Base-by-base conservation (phyloP, 2,888 invertebrate species). In the Folsomia manolachei region DNA sequence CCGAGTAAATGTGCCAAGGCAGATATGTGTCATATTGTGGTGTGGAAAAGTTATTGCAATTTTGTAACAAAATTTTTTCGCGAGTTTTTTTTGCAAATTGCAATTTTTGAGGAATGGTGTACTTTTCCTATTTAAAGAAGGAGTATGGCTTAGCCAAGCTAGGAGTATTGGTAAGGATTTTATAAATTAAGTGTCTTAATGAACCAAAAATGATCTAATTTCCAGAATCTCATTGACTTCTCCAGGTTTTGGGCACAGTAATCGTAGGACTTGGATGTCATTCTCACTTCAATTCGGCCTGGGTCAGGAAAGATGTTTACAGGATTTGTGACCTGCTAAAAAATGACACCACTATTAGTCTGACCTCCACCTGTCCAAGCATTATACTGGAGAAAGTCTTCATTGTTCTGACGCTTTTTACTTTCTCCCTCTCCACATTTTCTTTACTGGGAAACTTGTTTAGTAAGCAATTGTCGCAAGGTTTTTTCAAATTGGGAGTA, bases 261-360 rank as follows among this genome's bases (percentile, higher is more conserved):
- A 27, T 27, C 2, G 27, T 64, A 1, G 64, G 26, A 2, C 1
- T 64, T 2, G 64, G 64, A 27, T 27, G 64, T 27, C 27, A 64
- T n/a, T n/a, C 27, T 4, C 27, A 64, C 26, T 64, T 64, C 27
- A 2, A 26, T 4, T 27, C 27, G 1, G n/a, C 64, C n/a, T 64
- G 64, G 64, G 27, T 64, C 4, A 64, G n/a, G n/a, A 64, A 64
- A n/a, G 27, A 27, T 18, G 27, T 64, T 18, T 9, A 64, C 64
- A 18, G 27, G 64, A 27, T 27, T n/a, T 64, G 64, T 27, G 64
- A 64, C n/a, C 25, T 26, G 26, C 18, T 64, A n/a, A 26, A 27
- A 27, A 64, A 64, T 27, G 18, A 24, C 14, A 60, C 60, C 60
- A 23, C 62, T 24, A 25, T 62, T 24, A 62, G 24, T 4, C 2